A percentile compares a stretch with the other conserved stretches of the same genome.
Conservation (phyloP, 2,888 invertebrate genomes). For the Hypolimnas misippus region DNA sequence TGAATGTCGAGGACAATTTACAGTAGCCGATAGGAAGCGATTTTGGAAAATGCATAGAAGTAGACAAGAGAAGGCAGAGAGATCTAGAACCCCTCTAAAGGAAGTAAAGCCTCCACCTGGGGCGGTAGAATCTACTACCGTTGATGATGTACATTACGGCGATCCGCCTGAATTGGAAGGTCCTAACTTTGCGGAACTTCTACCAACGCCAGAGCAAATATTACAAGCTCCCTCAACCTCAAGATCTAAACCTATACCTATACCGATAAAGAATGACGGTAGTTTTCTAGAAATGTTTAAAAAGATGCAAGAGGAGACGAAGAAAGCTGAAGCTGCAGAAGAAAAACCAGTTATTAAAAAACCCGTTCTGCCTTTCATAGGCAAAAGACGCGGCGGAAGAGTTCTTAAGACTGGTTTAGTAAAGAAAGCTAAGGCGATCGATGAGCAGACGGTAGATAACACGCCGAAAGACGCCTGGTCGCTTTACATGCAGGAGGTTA, state of each 20-base stretch:
- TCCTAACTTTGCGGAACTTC: constrained; percentile 73
- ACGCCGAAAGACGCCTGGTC: constrained; percentile 95
- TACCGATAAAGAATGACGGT: constrained; percentile 94
- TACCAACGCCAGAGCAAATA: constrained; percentile 60
- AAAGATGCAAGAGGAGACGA: constrained; percentile 90
- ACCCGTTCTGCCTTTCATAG: constrained; percentile 83
- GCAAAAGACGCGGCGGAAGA: constrained; percentile 93
- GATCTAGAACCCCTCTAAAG: constrained; percentile 62
- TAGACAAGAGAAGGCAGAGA: constrained; percentile 59
- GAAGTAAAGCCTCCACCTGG: constrained; percentile 74
- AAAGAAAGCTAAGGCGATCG: constrained; percentile 89
- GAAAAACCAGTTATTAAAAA: constrained; percentile 72
- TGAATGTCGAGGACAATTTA: constrained; percentile 75
- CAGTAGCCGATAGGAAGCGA: constrained; percentile 74
- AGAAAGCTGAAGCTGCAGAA: constrained; percentile 70
- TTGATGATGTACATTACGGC: constrained; percentile 73
- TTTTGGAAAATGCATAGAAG: constrained; percentile 74
- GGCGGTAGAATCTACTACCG: constrained; percentile 62
- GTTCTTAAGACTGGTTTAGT: constrained; percentile 95
- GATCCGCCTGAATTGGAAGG: constrained; percentile 78
- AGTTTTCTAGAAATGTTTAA: constrained; percentile 96
- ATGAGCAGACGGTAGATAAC: constrained; percentile 85
- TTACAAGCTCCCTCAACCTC: constrained; percentile 63
- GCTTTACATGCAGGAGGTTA: constrained; percentile 96
- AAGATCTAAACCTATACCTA: constrained; percentile 80